Percentiles rank a stretch among this genome's conserved stretches.
These are phyloP conservation scores for Frankliniella intonsa DNA, from an alignment of 2,888 invertebrate genomes.

Conservation along the genomic window DNA sequence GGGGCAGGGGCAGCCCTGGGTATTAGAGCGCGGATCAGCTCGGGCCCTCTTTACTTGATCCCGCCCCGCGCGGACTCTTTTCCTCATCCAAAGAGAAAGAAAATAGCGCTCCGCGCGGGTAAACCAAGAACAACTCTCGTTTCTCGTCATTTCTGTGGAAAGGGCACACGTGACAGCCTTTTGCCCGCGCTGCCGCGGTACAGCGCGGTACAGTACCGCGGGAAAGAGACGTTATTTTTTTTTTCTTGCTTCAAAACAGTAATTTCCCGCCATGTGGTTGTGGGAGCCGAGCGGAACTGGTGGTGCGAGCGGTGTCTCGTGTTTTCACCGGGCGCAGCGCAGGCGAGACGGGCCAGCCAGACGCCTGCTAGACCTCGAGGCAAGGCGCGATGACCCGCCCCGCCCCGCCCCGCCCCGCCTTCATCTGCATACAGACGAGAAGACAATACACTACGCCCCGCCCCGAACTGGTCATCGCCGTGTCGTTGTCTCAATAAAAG, in stretches of 20 bases:
- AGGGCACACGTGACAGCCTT: background rate
- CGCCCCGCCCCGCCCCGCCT: background rate
- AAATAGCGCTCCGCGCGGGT: background rate
- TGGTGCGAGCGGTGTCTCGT: too few relatives aligned
- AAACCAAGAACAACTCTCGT: background rate
- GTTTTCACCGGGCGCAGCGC: too few relatives aligned
- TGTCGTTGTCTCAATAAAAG: background rate
- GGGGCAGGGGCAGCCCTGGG: background rate
- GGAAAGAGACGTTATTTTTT: background rate
- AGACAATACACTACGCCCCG: background rate
- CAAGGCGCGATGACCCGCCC: background rate
- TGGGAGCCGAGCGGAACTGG: too few relatives aligned
- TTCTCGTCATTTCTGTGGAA: background rate
- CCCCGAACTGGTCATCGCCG: background rate
- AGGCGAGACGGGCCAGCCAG: background rate
- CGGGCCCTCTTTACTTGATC: too few relatives aligned
- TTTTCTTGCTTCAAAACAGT: too few relatives aligned
- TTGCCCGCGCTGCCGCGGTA: background rate
- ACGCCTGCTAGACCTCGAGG: background rate
- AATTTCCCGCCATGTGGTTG: too few relatives aligned
- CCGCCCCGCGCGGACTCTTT: too few relatives aligned
- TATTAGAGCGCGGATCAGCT: too few relatives aligned
- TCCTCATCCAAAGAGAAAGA: too few relatives aligned
- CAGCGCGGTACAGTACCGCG: background rate
- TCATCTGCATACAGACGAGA: slow-evolving; percentile 1